Evolutionary conservation across 2,888 invertebrate species (phyloP).

Genomic region (Eubasilissa splendida): DNA sequence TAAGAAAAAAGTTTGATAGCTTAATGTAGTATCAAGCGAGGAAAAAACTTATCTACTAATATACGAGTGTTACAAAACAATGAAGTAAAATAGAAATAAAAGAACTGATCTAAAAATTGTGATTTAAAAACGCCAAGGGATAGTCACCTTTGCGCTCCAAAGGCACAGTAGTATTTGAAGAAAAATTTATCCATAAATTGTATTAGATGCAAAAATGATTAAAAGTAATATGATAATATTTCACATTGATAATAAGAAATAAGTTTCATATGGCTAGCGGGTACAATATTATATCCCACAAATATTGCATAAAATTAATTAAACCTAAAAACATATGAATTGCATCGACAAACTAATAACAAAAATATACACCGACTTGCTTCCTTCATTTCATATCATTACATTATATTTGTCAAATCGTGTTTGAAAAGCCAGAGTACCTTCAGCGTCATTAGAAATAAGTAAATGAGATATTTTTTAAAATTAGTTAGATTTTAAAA

Average conservation of each 20-base stretch:
- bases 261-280: constrained; percentile 16
- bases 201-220: not conserved
- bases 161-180: constrained; percentile 3
- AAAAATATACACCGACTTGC: constrained; percentile 11
- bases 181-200: not conserved
- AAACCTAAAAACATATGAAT: constrained; percentile 3
- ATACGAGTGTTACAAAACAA: too few relatives aligned
- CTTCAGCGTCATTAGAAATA: too few relatives aligned
- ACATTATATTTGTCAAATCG: too few relatives aligned
- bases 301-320: not conserved
- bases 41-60: too few relatives aligned
- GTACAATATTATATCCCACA: constrained; percentile 19
- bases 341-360: constrained; percentile 2
- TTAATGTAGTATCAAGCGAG: too few relatives aligned
- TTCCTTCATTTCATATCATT: not conserved
- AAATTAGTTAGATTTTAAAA: not conserved
- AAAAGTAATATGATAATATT: not conserved
- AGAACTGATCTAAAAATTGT: too few relatives aligned
- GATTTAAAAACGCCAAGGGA: too few relatives aligned
- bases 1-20: too few relatives aligned
- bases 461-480: too few relatives aligned
- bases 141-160: too few relatives aligned
- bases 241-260: not conserved
- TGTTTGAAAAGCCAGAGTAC: too few relatives aligned
- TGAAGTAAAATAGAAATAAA: too few relatives aligned